phyloP scores from a whole-genome alignment of 2,888 invertebrate genomes.

The Asteroscopus sphinx region DNA sequence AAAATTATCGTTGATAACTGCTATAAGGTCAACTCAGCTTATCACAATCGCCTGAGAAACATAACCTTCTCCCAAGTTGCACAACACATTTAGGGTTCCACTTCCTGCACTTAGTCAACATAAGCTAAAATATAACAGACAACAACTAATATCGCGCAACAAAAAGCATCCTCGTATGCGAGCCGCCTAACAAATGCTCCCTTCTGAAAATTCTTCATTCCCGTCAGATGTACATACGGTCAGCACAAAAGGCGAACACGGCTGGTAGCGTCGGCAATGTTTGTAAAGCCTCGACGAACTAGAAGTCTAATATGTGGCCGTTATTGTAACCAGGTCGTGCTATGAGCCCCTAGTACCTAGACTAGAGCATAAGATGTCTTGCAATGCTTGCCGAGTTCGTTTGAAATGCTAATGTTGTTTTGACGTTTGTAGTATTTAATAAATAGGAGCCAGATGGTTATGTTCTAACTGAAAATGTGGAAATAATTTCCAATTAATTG shows the following conservation, averaged over 20 bases:
- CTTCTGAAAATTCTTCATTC: conserved; percentile 44
- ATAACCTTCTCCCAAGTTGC: too few species aligned
- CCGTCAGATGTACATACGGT: conserved; percentile 49
- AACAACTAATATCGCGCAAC: not conserved
- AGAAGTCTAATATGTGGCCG: conserved; percentile 51
- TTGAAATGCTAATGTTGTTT: conserved; percentile 43
- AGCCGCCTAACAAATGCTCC: conserved; percentile 34
- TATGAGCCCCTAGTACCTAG: not conserved
- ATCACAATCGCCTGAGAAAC: too few species aligned
- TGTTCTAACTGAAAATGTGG: not conserved
- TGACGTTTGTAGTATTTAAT: conserved; percentile 13
- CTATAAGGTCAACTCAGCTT: too few species aligned
- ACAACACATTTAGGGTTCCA: too few species aligned
- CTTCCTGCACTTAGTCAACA: too few species aligned
- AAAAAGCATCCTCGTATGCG: conserved; percentile 17
- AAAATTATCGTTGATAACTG: too few species aligned
- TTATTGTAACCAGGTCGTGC: conserved; percentile 40
- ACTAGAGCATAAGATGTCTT: conserved; percentile 31
- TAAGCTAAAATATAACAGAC: not conserved
- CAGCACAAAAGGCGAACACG: conserved; percentile 66
- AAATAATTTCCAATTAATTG: not conserved
- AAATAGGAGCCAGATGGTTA: not conserved
- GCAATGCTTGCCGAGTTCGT: conserved; percentile 18
- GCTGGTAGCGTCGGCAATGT: conserved; percentile 62
- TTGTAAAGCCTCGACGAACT: conserved; percentile 54